A percentile compares a stretch with the other conserved stretches of the same genome.
phyloP scores from a whole-genome alignment of 2,113 vertebrate genomes.

The Zosterops japonicus region DNA sequence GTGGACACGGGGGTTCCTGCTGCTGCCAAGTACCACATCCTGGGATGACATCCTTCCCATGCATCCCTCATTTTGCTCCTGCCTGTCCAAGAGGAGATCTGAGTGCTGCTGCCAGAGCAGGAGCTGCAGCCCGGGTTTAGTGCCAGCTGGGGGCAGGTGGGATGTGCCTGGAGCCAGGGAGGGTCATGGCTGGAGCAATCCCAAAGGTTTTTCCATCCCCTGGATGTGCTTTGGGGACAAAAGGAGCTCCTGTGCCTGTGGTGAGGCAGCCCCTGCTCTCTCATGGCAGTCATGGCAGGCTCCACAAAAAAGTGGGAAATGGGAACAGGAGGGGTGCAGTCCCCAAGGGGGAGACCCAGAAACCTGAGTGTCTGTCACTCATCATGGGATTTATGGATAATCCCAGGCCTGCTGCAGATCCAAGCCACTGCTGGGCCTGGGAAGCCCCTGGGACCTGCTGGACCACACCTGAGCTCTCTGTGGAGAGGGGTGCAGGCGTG shows the following conservation, averaged over 20 bases:
- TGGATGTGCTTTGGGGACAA: not conserved
- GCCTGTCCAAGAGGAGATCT: not conserved
- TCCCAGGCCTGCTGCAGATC: not conserved
- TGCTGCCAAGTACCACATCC: not conserved
- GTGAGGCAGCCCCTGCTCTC: not conserved
- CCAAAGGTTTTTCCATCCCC: too few relatives aligned
- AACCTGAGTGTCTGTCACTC: not conserved
- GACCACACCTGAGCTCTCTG: not conserved
- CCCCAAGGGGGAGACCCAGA: rapidly evolving
- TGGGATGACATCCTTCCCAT: rapidly evolving
- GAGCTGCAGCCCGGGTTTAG: not conserved
- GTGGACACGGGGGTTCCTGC: rapidly evolving
- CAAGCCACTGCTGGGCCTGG: not conserved
- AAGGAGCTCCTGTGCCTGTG: not conserved
- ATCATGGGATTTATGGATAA: not conserved
- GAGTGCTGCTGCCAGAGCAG: not conserved
- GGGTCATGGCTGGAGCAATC: not conserved
- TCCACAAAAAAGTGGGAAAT: rapidly evolving
- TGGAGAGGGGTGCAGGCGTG: rapidly evolving
- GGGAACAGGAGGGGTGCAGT: not conserved
- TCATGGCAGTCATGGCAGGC: not conserved
- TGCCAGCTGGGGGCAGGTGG: not conserved
- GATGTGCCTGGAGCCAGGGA: not conserved
- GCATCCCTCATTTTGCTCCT: not conserved
- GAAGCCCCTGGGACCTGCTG: not conserved